Conservation (phyloP, 2,797 vertebrate genomes). For the Schizopygopsis malacanthus region DNA sequence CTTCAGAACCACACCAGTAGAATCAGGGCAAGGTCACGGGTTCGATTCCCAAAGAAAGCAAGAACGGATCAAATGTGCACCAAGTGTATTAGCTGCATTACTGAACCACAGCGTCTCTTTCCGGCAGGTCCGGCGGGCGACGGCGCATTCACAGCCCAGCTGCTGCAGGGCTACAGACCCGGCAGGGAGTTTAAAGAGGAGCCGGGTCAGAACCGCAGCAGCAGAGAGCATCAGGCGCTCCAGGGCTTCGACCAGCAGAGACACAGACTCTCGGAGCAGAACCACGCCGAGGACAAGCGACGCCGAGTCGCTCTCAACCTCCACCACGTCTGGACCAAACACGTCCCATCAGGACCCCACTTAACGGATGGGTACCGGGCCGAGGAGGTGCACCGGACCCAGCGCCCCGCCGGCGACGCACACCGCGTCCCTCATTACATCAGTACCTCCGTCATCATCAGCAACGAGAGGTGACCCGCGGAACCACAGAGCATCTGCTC, state of each 20-base stretch:
- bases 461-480: conserved; percentile 87
- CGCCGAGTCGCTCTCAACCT: conserved; percentile 87
- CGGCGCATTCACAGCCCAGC: conserved; percentile 69
- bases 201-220: conserved; percentile 58
- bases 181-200: conserved; percentile 80
- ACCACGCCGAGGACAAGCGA: conserved; percentile 68
- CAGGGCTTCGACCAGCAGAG: conserved; percentile 57
- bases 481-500: conserved; percentile 15
- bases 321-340: conserved; percentile 86
- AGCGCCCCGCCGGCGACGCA: conserved; percentile 76
- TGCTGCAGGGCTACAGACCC: conserved; percentile 69
- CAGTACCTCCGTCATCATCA: conserved; percentile 91
- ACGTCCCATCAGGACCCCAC: conserved; percentile 74
- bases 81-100: not conserved
- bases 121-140: conserved; percentile 69
- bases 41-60: not conserved
- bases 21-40: too few relatives aligned
- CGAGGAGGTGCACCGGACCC: conserved; percentile 77
- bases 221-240: conserved; percentile 25
- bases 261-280: conserved; percentile 67
- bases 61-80: not conserved
- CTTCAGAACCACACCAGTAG: too few relatives aligned
- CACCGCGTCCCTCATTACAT: conserved; percentile 85
- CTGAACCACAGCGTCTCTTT: conserved; percentile 33
- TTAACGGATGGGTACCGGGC: conserved; percentile 69